Conservation (phyloP, 2,888 invertebrate genomes). For the Noctua fimbriata region DNA sequence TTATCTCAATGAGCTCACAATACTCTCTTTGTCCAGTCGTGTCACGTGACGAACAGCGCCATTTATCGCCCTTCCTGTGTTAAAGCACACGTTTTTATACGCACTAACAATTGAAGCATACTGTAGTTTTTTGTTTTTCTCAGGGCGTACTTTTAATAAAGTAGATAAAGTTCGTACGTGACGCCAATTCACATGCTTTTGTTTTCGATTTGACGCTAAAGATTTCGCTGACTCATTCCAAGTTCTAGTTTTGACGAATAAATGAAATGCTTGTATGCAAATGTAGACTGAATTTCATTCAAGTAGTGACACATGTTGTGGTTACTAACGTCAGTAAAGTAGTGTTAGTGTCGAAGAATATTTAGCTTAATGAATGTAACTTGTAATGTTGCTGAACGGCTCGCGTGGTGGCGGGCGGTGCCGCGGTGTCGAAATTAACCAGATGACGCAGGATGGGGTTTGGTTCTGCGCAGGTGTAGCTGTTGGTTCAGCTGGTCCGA, state of each 20-base stretch:
- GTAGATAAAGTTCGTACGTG: conserved; percentile 5
- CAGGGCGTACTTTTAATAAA: conserved; percentile 10
- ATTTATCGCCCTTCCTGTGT: conserved; percentile 48
- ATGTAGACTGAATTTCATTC: conserved; percentile 46
- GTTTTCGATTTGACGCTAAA: conserved; percentile 3
- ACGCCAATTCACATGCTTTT: conserved; percentile 12
- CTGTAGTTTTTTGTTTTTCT: conserved; percentile 39
- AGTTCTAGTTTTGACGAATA: conserved; percentile 21
- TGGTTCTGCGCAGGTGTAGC: conserved; percentile 76
- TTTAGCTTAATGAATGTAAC: conserved; percentile 75
- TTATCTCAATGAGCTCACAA: conserved; percentile 37
- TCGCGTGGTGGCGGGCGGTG: conserved; percentile 25
- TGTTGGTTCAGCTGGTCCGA: conserved; percentile 80
- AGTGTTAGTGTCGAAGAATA: conserved; percentile 59
- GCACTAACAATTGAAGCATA: conserved; percentile 12
- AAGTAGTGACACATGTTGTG: conserved; percentile 36
- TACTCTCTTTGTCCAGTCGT: conserved; percentile 41
- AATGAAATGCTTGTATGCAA: conserved; percentile 28
- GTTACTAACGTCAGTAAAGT: conserved; percentile 40
- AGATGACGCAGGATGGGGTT: conserved; percentile 83
- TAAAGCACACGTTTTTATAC: conserved; percentile 41
- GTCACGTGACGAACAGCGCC: conserved; percentile 43
- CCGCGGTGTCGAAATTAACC: conserved; percentile 81
- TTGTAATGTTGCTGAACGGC: conserved; percentile 71
- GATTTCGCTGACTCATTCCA: conserved; percentile 34